Evolutionary conservation across 2,797 vertebrate species (phyloP).

Genomic region (Caiman crocodilus): DNA sequence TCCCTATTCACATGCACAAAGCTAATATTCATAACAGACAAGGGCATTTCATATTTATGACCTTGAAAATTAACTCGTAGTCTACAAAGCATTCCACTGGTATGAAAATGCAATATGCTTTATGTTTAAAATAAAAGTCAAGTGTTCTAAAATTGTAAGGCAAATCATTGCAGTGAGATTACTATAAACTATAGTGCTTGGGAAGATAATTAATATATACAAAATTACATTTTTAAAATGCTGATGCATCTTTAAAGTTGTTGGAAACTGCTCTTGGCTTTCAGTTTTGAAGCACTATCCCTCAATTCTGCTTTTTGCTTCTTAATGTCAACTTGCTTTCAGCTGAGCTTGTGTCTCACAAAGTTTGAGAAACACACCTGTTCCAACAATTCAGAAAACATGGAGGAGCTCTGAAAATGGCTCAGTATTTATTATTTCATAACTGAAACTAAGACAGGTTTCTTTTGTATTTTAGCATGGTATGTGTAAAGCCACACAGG

Average conservation of each 20-base stretch:
- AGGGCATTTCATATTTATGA: not conserved
- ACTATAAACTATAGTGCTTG: not conserved
- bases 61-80: not conserved
- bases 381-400: constrained; percentile 63
- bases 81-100: not conserved
- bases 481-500: constrained; percentile 68
- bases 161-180: not conserved
- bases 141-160: not conserved
- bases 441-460: constrained; percentile 73
- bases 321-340: constrained; percentile 67
- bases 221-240: constrained; percentile 38
- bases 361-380: constrained; percentile 68
- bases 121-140: not conserved
- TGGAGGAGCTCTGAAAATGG: constrained; percentile 63
- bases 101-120: not conserved
- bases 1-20: not conserved
- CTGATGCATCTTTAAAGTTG: constrained; percentile 54
- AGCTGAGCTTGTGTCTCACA: constrained; percentile 69
- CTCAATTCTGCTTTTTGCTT: constrained; percentile 69
- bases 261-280: constrained; percentile 63
- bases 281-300: constrained; percentile 70
- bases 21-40: not conserved
- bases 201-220: not conserved
- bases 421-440: constrained; percentile 75
- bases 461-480: constrained; percentile 64